These are phyloP conservation scores for Cerceris ruficornis DNA, from an alignment of 2,888 invertebrate genomes.

Conservation along the genomic window DNA sequence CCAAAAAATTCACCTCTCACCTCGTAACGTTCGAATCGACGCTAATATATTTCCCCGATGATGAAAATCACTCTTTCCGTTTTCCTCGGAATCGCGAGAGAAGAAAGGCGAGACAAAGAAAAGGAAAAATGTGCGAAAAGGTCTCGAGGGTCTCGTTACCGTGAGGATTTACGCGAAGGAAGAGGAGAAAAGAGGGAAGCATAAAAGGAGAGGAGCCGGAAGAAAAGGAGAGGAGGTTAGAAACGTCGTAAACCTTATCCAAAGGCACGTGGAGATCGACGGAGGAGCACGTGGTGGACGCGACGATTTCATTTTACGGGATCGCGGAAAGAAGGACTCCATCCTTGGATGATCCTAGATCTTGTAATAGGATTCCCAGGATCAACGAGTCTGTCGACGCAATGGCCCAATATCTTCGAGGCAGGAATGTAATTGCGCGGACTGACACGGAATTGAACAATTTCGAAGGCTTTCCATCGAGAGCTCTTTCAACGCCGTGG, in stretches of 20 bases:
- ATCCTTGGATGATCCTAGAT: conserved; percentile 47
- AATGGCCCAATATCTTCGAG: conserved; percentile 49
- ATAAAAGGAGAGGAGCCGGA: not conserved
- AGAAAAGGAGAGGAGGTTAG: conserved; percentile 8
- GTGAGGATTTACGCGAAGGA: conserved; percentile 7
- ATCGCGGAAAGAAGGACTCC: conserved; percentile 45
- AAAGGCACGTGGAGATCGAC: conserved; percentile 58
- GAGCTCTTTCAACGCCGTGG: not conserved
- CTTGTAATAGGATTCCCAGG: conserved; percentile 64
- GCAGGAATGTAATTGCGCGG: conserved; percentile 36
- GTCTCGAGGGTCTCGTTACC: conserved; percentile 28
- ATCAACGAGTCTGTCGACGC: conserved; percentile 35
- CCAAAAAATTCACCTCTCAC: too few species aligned
- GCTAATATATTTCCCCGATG: not conserved
- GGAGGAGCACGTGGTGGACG: conserved; percentile 48
- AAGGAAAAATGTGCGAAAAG: conserved; percentile 21
- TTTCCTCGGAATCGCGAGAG: conserved; percentile 5
- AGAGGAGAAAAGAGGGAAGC: conserved; percentile 6
- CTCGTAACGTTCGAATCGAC: too few species aligned
- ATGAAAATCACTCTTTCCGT: not conserved
- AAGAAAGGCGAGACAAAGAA: conserved; percentile 16
- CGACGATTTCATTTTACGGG: conserved; percentile 64
- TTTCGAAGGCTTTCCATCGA: conserved; percentile 5
- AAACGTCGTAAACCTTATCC: conserved; percentile 44
- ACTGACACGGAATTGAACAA: conserved; percentile 8